These are phyloP conservation scores for Eledone cirrhosa DNA, from an alignment of 2,888 invertebrate species.

Conservation along the genomic window DNA sequence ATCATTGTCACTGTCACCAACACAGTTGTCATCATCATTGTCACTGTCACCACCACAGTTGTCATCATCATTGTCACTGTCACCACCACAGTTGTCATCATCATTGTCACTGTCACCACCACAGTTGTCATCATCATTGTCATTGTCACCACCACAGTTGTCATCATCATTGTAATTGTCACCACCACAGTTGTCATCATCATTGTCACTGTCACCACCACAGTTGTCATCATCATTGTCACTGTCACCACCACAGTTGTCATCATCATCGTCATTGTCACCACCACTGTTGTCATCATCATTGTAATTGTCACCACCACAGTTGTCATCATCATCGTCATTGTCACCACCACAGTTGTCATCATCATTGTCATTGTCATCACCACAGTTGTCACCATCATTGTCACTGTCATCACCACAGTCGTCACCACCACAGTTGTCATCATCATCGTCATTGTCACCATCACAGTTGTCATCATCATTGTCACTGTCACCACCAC, in stretches of 20 bases:
- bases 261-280: not conserved
- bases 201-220: not conserved
- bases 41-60: not conserved
- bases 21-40: not conserved
- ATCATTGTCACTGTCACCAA: too few species aligned
- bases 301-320: not conserved
- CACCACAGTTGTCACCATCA: not conserved
- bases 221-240: not conserved
- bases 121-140: not conserved
- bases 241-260: not conserved
- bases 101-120: not conserved
- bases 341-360: not conserved
- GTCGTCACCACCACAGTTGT: not conserved
- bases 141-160: not conserved
- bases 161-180: constrained; percentile 6
- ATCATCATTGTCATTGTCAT: not conserved
- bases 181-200: not conserved
- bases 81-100: not conserved
- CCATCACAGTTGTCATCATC: not conserved
- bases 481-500: not conserved
- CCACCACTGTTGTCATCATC: not conserved
- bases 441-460: not conserved
- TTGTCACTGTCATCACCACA: not conserved
- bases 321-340: not conserved
- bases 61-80: not conserved